These are phyloP conservation scores for Uromys caudimaculatus DNA, from an alignment of 2,797 vertebrate genomes.

Conservation along the genomic window DNA sequence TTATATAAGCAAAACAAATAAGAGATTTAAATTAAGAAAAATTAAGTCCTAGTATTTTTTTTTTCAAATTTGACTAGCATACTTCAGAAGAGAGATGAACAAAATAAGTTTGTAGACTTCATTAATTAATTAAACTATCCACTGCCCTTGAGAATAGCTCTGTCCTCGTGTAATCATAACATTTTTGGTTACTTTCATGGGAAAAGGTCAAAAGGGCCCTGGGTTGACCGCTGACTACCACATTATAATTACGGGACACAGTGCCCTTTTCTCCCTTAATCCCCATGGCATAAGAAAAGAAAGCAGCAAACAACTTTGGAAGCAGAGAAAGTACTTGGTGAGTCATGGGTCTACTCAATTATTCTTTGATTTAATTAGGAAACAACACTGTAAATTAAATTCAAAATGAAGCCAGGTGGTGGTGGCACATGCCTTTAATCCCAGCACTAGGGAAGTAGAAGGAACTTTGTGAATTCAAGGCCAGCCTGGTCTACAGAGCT, in stretches of 20 bases:
- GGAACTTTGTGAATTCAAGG: neutral
- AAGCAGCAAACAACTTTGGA: neutral
- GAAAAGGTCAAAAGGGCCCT: neutral
- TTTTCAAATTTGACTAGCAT: neutral
- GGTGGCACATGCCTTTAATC: neutral
- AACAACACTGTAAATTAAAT: neutral
- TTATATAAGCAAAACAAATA: neutral
- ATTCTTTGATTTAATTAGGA: constrained; percentile 39
- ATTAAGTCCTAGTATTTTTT: neutral
- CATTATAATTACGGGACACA: no score
- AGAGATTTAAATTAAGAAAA: neutral
- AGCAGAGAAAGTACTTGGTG: constrained; percentile 24
- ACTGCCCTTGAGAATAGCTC: neutral
- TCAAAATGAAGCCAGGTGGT: neutral
- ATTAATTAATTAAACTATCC: neutral
- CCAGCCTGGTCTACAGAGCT: neutral
- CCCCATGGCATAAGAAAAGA: neutral
- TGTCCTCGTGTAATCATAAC: neutral
- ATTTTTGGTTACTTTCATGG: neutral
- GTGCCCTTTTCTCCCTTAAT: neutral
- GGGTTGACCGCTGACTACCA: neutral
- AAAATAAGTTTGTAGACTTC: neutral
- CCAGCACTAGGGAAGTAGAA: neutral
- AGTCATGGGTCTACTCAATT: neutral
- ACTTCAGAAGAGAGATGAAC: constrained; percentile 11